Evolutionary conservation across 1,140 invertebrate species (phyloP), one percentile per base, ranked within the genome.

Genomic region (Chlorops oryzae): DNA sequence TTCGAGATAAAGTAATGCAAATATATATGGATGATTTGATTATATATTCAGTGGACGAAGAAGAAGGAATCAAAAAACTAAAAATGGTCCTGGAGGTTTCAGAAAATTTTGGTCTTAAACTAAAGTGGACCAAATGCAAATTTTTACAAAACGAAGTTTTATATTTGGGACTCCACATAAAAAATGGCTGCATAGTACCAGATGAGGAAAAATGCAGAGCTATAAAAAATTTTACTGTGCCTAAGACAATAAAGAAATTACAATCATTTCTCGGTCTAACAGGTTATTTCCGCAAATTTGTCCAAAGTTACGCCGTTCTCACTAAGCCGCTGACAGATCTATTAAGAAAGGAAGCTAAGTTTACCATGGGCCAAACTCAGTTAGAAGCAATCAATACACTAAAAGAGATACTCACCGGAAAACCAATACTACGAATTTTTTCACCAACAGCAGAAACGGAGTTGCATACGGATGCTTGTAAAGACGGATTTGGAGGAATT

Each of bases 401-500:
- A 17, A 47, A 47, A 34, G 21, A 21, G 3, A 32, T 34, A 6
- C 25, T 46, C 3, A 32, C 28, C 9, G 13, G 9, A 28, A 7
- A 46, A 20, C 28, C 25, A 10, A 32, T 46, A 13, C n/a, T 46
- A 28, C 10, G 25, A 10, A 46, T 46, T 15, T 71, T 59, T 49
- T 24, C 40, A 13, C 32, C 55, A 10, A n/a, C n/a, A n/a, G n/a
- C n/a, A n/a, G n/a, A n/a, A n/a, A 70, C 60, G n/a, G 63, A 73
- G 50, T 23, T 73, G 7, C 64, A 71, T 57, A 55, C 60, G 37
- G 56, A 61, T 61, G 64, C 73, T 7, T 41, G 12, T 18, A 44
- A 52, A 23, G 13, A 47, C 22, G 50, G 50, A 15, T 41, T 37
- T 42, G 51, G 44, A 22, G 51, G 32, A 32, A 23, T 34, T 13